Evolutionary conservation across 2,888 invertebrate genomes (phyloP).

Genomic region (Cataglyphis rosenhaueri): DNA sequence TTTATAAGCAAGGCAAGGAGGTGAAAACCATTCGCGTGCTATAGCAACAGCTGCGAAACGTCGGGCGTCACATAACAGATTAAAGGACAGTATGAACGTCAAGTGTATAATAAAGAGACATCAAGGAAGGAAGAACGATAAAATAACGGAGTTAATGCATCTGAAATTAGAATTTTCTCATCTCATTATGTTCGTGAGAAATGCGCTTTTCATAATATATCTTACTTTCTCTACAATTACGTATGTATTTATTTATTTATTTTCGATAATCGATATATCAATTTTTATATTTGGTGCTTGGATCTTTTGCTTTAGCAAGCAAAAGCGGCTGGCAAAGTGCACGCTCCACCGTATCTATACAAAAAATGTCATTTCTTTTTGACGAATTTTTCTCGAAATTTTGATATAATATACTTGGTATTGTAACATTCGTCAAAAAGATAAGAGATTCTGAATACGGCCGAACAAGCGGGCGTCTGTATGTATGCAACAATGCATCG

Average conservation of each 20-base stretch:
- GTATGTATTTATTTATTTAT: neutral
- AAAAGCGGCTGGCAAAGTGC: neutral
- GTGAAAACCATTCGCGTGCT: constrained; percentile 48
- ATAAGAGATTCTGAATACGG: neutral
- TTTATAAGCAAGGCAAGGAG: constrained; percentile 44
- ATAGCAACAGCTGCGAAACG: constrained; percentile 51
- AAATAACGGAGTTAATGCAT: constrained; percentile 17
- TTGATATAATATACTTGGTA: constrained; percentile 15
- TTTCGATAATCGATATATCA: neutral
- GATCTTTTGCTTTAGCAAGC: neutral
- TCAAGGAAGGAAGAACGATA: constrained; percentile 33
- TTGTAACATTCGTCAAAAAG: neutral
- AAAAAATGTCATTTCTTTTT: neutral
- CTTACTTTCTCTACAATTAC: too few species aligned
- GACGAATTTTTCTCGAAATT: neutral
- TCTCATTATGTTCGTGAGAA: neutral
- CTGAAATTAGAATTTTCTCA: constrained; percentile 1
- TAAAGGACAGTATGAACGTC: constrained; percentile 57
- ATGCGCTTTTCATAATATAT: neutral
- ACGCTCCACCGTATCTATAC: neutral
- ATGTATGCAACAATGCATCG: constrained; percentile 31
- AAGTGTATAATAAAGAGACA: constrained; percentile 11
- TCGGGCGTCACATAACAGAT: constrained; percentile 57
- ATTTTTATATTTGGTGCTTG: neutral
- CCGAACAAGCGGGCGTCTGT: constrained; percentile 29